Percentiles rank a stretch among this genome's conserved stretches.
Conservation (phyloP, 2,113 vertebrate genomes). For the Dascyllus trimaculatus region DNA sequence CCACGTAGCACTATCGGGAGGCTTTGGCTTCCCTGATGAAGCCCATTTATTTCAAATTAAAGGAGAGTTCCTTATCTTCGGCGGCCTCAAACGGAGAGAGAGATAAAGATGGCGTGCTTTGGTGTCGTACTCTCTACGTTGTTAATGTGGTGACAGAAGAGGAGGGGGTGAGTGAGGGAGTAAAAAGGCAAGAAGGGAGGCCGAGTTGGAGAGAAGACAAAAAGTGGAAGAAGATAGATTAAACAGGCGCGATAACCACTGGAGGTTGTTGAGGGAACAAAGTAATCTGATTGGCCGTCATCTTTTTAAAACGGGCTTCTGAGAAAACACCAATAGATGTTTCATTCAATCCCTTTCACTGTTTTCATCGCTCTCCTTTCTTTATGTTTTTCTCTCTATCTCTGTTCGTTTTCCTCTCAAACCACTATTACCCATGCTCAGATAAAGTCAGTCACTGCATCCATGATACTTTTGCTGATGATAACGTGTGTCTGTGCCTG, state of each 20-base stretch:
- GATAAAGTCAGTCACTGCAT: conserved; percentile 44
- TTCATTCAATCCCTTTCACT: conserved; percentile 50
- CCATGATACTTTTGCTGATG: conserved; percentile 26
- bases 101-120: conserved; percentile 66
- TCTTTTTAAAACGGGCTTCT: conserved; percentile 57
- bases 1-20: conserved; percentile 74
- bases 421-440: conserved; percentile 39
- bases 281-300: conserved; percentile 57
- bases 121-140: conserved; percentile 55
- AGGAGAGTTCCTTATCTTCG: conserved; percentile 84
- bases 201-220: conserved; percentile 34
- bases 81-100: conserved; percentile 51
- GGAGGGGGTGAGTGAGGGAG: not conserved
- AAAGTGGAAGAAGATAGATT: conserved; percentile 38
- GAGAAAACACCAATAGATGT: conserved; percentile 47
- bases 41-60: conserved; percentile 88
- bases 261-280: conserved; percentile 24
- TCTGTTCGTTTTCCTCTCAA: conserved; percentile 59
- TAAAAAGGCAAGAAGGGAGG: conserved; percentile 11
- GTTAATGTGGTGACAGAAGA: conserved; percentile 52
- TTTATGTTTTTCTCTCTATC: conserved; percentile 28
- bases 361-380: conserved; percentile 53
- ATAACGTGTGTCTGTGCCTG: conserved; percentile 19
- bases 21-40: conserved; percentile 80
- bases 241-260: conserved; percentile 33